Evolutionary conservation across 2,888 invertebrate genomes (phyloP), one percentile per base, ranked within the genome.

Genomic region (Byasa hedistus): DNA sequence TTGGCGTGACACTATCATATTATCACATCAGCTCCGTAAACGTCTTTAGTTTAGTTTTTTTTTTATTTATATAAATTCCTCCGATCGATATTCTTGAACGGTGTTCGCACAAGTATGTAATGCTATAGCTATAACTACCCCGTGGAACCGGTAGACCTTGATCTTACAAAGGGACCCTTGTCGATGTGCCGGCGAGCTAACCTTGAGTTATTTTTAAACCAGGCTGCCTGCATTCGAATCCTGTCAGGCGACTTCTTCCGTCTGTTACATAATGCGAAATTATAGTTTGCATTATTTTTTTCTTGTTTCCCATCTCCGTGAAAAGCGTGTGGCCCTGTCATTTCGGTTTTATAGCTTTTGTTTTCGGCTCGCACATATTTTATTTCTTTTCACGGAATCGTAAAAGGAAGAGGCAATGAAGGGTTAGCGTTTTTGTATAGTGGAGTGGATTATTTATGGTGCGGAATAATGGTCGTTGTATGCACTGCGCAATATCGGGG

Each of bases 361-460:
- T 91, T 90, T 89, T 86, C 56, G 86, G 87, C 83, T 84, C 82
- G 79, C 83, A 83, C 80, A 86, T 87, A 85, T 88, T 89, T 90
- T 90, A 90, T 90, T 89, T 84, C 84, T 87, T 85, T 90, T 87
- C 86, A 79, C 79, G 79, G 89, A 87, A 89, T 85, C 88, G 89
- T 90, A 89, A 91, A 90, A 90, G 90, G 89, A 90, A 89, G 90
- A 90, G 79, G 91, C 88, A 87, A 84, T 88, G 90, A 89, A 87
- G 90, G 91, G 91, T 89, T 90, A 84, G 84, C 83, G 83, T 86
- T 87, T 87, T 88, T 88, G 84, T 85, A 78, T 81, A 80, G 81
- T 80, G 73, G 68, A 74, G 73, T 73, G 78, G 80, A 85, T 87
- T 90, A 87, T 89, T 89, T 91, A 91, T 86, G 87, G 81, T 80